Conservation (phyloP, 2,888 invertebrate genomes). For the Xylocampa areola region DNA sequence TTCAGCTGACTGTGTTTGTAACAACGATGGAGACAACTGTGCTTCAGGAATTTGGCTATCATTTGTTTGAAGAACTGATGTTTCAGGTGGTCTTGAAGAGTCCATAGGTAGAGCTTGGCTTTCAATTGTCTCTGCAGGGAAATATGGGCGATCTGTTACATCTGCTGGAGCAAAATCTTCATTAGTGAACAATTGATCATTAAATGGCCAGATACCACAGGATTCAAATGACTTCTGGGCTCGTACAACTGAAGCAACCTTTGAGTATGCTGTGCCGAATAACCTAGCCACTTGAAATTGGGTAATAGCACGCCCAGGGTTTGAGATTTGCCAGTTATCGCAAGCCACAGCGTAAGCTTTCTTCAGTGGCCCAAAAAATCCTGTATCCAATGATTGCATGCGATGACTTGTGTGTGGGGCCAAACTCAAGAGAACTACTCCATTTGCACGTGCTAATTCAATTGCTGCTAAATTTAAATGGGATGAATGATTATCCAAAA, state of each 20-base stretch:
- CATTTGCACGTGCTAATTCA: conserved; percentile 15
- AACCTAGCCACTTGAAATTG: conserved; percentile 10
- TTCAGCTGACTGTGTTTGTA: conserved; percentile 1
- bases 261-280: conserved; percentile 3
- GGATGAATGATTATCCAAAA: conserved; percentile 43
- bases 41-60: conserved; percentile 3
- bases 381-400: conserved; percentile 18
- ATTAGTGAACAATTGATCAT: conserved; percentile 13
- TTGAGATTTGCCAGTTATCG: conserved; percentile 14
- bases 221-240: conserved; percentile 13
- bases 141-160: conserved; percentile 20
- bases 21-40: conserved; percentile 3
- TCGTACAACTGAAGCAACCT: conserved; percentile 6
- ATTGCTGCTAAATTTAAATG: conserved; percentile 33
- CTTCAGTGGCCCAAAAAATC: conserved; percentile 19
- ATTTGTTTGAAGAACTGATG: not conserved
- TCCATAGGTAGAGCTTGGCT: conserved; percentile 1
- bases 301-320: conserved; percentile 4
- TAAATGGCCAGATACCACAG: conserved; percentile 19
- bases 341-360: conserved; percentile 17
- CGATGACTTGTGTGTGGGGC: conserved; percentile 23
- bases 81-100: conserved; percentile 5
- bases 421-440: conserved; percentile 9
- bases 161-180: conserved; percentile 18
- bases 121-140: not conserved